A percentile compares a stretch with the other conserved stretches of the same genome.
These are phyloP conservation scores for Urophycis tenuis DNA, from an alignment of 2,797 vertebrate genomes.

Conservation along the genomic window DNA sequence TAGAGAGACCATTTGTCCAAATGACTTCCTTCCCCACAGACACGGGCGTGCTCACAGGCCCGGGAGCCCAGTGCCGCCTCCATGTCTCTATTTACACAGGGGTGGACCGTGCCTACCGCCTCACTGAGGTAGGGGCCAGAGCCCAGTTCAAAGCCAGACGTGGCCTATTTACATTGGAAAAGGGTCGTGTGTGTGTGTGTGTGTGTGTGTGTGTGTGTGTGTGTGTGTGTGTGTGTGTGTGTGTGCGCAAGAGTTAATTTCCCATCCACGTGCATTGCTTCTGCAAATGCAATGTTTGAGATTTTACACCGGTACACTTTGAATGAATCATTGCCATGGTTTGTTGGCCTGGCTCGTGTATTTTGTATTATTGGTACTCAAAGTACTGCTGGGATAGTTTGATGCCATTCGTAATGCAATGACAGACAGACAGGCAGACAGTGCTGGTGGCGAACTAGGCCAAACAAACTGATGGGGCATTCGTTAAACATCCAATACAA, in stretches of 20 bases:
- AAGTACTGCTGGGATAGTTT: too few relatives aligned
- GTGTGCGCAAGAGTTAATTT: background rate
- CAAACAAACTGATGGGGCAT: background rate
- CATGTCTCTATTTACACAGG: constrained; percentile 27
- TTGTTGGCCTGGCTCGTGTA: background rate
- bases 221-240: background rate
- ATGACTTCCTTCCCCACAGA: constrained; percentile 43
- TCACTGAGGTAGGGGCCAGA: constrained; percentile 21
- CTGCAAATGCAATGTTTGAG: background rate
- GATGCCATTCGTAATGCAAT: too few relatives aligned
- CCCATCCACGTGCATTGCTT: background rate
- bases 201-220: background rate
- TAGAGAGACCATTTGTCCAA: constrained; percentile 41
- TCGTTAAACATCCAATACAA: background rate
- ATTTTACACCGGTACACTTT: background rate
- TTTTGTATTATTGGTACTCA: too few relatives aligned
- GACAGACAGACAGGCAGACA: background rate
- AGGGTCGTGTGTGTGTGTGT: background rate
- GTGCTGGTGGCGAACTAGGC: background rate
- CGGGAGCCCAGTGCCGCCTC: constrained; percentile 22
- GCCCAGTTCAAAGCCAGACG: constrained; percentile 3
- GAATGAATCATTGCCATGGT: background rate
- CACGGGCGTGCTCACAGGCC: constrained; percentile 15
- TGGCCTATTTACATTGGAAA: background rate
- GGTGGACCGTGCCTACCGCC: constrained; percentile 36